These are phyloP conservation scores for Ormyrus pomaceus DNA, from an alignment of 2,888 invertebrate species.

Conservation along the genomic window DNA sequence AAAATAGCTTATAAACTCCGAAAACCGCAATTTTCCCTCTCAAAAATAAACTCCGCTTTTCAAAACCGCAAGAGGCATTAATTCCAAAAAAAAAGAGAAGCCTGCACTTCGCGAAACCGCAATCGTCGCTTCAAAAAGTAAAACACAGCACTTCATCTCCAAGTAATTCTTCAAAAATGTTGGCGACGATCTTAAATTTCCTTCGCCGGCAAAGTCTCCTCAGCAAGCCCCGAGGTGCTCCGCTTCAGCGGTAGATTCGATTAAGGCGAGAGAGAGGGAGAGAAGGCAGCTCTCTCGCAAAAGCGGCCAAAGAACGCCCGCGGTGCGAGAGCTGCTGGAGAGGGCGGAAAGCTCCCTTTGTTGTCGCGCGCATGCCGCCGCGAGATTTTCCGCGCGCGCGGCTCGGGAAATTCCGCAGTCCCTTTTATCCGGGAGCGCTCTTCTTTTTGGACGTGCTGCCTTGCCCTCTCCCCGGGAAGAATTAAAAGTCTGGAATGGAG, in stretches of 20 bases:
- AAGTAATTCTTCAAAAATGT: no score
- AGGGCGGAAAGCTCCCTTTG: conserved; percentile 1
- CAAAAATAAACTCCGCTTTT: conserved; percentile 22
- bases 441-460: no score
- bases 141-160: no score
- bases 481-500: no score
- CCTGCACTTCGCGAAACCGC: no score
- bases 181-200: no score
- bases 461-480: no score
- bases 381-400: conserved; percentile 16
- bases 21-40: conserved; percentile 2
- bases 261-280: conserved; percentile 7
- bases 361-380: conserved; percentile 9
- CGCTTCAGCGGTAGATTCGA: conserved; percentile 50
- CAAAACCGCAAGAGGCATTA: not conserved
- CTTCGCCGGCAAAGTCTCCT: no score
- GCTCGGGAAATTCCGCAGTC: conserved; percentile 7
- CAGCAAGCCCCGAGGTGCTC: not conserved
- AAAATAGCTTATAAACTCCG: no score
- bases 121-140: no score
- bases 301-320: conserved; percentile 18
- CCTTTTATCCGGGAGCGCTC: no score
- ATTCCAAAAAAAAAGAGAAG: no score
- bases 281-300: not conserved
- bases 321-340: not conserved